Evolutionary conservation across 2,888 invertebrate species (phyloP).

Genomic region (Ornithoptera priamus): DNA sequence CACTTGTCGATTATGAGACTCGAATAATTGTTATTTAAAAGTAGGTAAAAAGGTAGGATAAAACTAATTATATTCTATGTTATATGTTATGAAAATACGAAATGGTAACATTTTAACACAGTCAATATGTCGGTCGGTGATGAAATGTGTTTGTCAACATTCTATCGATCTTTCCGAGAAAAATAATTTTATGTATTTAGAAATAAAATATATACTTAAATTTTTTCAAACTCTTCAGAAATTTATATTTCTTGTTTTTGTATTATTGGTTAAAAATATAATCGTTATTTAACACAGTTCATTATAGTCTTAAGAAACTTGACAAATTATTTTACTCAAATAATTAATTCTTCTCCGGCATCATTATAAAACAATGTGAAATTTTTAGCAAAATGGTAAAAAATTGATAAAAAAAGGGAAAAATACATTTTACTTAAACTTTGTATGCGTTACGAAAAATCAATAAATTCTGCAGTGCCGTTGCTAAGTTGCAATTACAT

Average conservation of each 20-base stretch:
- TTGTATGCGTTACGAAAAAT: constrained; percentile 39
- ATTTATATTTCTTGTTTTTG: not conserved
- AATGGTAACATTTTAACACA: constrained; percentile 49
- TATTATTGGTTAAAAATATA: not conserved
- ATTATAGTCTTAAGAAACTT: not conserved
- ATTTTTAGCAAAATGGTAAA: constrained; percentile 2
- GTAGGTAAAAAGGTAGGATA: no score
- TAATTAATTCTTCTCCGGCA: constrained; percentile 4
- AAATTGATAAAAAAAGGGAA: not conserved
- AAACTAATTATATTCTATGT: no score
- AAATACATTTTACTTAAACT: constrained; percentile 29
- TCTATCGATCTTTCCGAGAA: constrained; percentile 55
- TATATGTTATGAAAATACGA: constrained; percentile 38
- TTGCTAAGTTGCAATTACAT: constrained; percentile 50
- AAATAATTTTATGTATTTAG: constrained; percentile 23
- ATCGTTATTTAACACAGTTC: not conserved
- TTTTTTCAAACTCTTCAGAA: not conserved
- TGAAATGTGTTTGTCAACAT: constrained; percentile 71
- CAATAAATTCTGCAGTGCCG: constrained; percentile 56
- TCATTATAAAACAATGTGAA: constrained; percentile 2
- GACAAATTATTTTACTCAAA: not conserved
- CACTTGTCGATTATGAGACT: no score
- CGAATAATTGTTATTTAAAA: no score
- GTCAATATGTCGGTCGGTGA: constrained; percentile 41
- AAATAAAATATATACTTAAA: not conserved